Conservation (phyloP, 2,113 vertebrate genomes). For the Tenrec ecaudatus region DNA sequence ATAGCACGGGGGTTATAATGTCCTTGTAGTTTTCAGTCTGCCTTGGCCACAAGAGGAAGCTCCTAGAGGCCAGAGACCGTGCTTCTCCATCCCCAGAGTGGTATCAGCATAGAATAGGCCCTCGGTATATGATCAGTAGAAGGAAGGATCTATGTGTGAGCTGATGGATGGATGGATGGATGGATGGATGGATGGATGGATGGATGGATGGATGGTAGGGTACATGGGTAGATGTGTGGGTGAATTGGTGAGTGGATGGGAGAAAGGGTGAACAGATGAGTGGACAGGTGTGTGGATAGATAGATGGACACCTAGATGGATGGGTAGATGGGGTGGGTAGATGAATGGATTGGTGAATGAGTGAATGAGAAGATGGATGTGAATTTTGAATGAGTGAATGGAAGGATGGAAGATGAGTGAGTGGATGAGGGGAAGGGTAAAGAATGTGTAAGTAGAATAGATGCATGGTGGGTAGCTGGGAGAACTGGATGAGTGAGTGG, state of each 20-base stretch:
- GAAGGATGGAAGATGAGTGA: neutral
- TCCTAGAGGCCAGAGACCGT: neutral
- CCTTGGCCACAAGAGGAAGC: neutral
- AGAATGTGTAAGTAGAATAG: neutral
- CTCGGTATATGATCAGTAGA: neutral
- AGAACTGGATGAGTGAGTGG: too few species aligned
- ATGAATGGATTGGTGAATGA: neutral
- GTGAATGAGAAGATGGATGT: neutral
- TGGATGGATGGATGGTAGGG: neutral
- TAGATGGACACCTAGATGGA: too few species aligned
- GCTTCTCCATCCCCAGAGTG: neutral
- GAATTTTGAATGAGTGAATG: neutral
- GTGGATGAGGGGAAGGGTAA: rapidly evolving
- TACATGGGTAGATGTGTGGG: neutral
- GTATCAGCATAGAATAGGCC: neutral
- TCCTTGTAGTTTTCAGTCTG: neutral
- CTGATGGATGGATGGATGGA: neutral
- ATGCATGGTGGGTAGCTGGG: neutral
- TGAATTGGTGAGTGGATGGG: neutral
- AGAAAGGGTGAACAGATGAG: neutral
- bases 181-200: neutral
- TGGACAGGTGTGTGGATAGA: neutral
- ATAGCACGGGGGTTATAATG: rapidly evolving
- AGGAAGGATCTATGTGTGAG: neutral
- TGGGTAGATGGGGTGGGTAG: neutral